Conservation (phyloP, 1,140 invertebrate species). For the Pseudobourletiella spinata region DNA sequence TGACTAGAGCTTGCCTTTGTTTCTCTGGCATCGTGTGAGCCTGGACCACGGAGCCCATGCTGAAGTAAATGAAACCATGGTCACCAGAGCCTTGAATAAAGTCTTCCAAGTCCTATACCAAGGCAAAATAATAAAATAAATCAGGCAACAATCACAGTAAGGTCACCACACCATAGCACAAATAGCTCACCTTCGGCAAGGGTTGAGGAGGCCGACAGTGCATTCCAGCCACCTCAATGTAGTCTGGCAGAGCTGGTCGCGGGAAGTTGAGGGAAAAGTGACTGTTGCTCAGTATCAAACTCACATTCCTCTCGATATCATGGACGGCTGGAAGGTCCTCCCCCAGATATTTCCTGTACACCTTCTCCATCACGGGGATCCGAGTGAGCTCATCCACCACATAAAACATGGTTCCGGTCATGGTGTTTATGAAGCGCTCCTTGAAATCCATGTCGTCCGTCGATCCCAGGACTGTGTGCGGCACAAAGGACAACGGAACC, state of each 20-base stretch:
- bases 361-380: background rate
- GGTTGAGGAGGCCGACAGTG: background rate
- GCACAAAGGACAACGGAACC: conserved; percentile 4
- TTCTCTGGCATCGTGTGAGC: no score
- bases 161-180: no score
- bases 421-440: background rate
- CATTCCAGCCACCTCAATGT: conserved; percentile 42
- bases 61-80: conserved; percentile 61
- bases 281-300: conserved; percentile 31
- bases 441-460: conserved; percentile 11
- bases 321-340: background rate
- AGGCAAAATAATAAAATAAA: background rate
- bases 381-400: background rate
- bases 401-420: background rate
- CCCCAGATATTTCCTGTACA: conserved; percentile 1
- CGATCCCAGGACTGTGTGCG: background rate
- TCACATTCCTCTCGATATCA: conserved; percentile 26
- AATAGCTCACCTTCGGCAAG: conserved; percentile 22
- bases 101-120: conserved; percentile 25
- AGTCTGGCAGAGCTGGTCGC: conserved; percentile 35
- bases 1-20: no score
- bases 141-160: background rate
- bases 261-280: conserved; percentile 26
- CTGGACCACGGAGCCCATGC: conserved; percentile 48
- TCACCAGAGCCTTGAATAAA: conserved; percentile 39